Evolutionary conservation across 92 coral and sea anemone species (phyloP).

Genomic region (Hydrozoanthus gracilis): DNA sequence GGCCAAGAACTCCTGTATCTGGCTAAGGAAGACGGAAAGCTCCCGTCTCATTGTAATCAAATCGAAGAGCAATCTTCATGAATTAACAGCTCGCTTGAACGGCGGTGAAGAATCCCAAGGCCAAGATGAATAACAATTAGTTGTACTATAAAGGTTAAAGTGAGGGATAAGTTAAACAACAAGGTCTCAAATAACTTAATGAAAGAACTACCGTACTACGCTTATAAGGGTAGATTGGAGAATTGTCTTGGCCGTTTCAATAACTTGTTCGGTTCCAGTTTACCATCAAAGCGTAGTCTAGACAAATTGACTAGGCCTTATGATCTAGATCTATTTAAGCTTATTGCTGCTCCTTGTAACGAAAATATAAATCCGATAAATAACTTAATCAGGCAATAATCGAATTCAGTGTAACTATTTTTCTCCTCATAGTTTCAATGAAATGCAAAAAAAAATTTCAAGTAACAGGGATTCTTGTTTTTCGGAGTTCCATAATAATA

Average conservation of each 20-base stretch:
- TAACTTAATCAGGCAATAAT: not conserved
- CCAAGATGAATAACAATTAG: slow-evolving; percentile 8
- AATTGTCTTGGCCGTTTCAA: slow-evolving; percentile 6
- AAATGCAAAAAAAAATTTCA: not conserved
- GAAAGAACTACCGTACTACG: slow-evolving; percentile 21
- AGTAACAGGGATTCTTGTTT: slow-evolving; percentile 17
- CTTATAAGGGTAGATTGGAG: slow-evolving; percentile 3
- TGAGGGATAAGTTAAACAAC: not conserved
- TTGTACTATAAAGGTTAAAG: slow-evolving; percentile 1
- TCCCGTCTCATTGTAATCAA: slow-evolving; percentile 2
- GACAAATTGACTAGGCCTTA: slow-evolving; percentile 1
- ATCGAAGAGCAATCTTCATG: not conserved
- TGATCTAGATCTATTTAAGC: not conserved
- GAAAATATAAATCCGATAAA: not conserved
- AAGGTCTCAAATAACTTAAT: not conserved
- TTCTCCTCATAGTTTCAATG: too few relatives aligned
- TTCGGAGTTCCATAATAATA: slow-evolving; percentile 39
- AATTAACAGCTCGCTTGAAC: slow-evolving; percentile 1
- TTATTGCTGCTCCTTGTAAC: not conserved
- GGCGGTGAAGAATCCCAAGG: slow-evolving; percentile 17
- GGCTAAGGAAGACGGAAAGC: slow-evolving; percentile 7
- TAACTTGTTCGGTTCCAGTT: not conserved
- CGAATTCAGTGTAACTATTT: too few relatives aligned
- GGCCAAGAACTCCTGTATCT: slow-evolving; percentile 7
- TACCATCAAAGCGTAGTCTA: slow-evolving; percentile 16